These are phyloP conservation scores for Pristiophorus japonicus DNA, from an alignment of 2,113 vertebrate species.

Conservation along the genomic window DNA sequence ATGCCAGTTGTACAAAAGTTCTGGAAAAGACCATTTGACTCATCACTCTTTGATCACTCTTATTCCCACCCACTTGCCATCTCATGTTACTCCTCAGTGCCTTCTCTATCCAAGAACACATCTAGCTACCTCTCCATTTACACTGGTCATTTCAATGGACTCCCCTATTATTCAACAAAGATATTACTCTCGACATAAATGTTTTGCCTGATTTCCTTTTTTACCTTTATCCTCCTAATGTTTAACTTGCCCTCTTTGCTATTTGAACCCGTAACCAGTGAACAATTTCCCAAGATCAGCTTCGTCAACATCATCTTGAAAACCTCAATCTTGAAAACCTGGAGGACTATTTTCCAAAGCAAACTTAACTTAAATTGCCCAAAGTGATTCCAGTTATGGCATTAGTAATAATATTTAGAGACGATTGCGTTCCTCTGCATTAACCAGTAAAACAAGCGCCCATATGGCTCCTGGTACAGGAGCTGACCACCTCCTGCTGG, in stretches of 20 bases:
- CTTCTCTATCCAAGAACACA: background rate
- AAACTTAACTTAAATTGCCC: background rate
- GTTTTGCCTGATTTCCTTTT: background rate
- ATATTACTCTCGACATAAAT: background rate
- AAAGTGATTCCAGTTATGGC: background rate
- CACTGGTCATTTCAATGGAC: background rate
- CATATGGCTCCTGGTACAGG: background rate
- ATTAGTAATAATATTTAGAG: background rate
- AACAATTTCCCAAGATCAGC: background rate
- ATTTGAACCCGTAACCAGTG: background rate
- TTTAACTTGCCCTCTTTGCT: background rate
- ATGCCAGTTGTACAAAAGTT: background rate
- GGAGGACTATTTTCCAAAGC: background rate
- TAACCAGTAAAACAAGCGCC: background rate
- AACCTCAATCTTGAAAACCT: conserved; percentile 1
- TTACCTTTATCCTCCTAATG: background rate
- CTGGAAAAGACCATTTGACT: background rate
- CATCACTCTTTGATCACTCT: background rate
- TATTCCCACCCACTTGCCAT: too few relatives aligned
- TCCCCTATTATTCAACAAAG: background rate
- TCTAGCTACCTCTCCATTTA: background rate
- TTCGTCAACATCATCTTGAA: background rate
- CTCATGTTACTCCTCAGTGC: too few relatives aligned
- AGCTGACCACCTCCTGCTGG: background rate
- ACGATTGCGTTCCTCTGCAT: background rate